phyloP scores from a whole-genome alignment of 2,113 vertebrate genomes.

The Tragelaphus strepsiceros region DNA sequence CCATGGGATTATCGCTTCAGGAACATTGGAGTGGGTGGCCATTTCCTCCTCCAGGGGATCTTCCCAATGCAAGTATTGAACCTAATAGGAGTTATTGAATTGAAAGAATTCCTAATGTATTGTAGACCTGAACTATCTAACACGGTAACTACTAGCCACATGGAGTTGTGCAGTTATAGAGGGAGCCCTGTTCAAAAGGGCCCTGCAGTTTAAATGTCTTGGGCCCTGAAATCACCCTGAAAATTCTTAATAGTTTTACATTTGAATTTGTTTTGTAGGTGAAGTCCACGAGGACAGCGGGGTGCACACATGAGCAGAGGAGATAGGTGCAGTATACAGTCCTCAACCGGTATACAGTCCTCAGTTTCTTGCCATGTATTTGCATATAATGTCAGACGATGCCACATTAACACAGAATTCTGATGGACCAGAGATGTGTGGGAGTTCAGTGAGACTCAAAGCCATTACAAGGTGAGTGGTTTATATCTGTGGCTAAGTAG shows the following conservation, averaged over 20 bases:
- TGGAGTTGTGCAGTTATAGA: not conserved
- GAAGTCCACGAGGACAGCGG: not conserved
- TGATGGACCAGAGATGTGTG: not conserved
- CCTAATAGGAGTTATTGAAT: not conserved
- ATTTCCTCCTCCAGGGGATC: not conserved
- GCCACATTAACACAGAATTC: not conserved
- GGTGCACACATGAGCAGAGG: not conserved
- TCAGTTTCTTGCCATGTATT: not conserved
- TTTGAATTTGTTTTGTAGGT: not conserved
- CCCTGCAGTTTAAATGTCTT: not conserved
- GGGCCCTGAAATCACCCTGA: not conserved
- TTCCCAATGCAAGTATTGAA: not conserved
- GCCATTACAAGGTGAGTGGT: not conserved
- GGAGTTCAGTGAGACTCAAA: not conserved
- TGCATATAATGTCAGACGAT: not conserved
- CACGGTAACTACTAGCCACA: not conserved
- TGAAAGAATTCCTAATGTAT: not conserved
- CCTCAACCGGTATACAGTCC: accelerated
- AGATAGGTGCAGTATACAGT: not conserved
- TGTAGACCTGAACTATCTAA: not conserved
- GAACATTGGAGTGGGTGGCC: not conserved
- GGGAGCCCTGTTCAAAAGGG: not conserved
- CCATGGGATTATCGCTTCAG: not conserved
- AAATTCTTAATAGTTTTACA: not conserved
- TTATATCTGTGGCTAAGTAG: not conserved